These are phyloP conservation scores for Epinephelus moara DNA, from an alignment of 2,113 vertebrate genomes.

Conservation along the genomic window DNA sequence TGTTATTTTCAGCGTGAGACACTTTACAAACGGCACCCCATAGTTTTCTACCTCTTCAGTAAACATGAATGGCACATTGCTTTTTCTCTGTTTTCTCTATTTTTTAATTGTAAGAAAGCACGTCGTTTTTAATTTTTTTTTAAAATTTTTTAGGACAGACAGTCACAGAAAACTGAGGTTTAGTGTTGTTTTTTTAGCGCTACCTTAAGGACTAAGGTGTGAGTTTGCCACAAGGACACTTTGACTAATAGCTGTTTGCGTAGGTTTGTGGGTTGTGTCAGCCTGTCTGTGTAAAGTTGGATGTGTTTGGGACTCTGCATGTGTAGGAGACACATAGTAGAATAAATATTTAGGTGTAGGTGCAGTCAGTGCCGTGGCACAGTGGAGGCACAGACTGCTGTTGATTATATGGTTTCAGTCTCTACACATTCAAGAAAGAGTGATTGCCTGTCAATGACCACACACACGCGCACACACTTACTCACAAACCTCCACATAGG, in stretches of 20 bases:
- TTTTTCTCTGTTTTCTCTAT: no score
- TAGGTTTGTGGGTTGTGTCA: conserved; percentile 1
- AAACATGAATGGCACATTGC: no score
- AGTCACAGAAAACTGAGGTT: no score
- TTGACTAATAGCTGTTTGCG: background rate
- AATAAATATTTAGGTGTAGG: conserved; percentile 11
- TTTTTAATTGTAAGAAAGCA: no score
- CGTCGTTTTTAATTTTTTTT: no score
- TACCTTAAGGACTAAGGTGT: background rate
- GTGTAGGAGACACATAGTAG: background rate
- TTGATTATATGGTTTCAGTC: conserved; percentile 4
- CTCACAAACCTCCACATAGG: background rate
- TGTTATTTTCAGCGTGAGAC: no score
- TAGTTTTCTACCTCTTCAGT: no score
- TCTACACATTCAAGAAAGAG: conserved; percentile 18
- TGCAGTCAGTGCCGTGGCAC: background rate
- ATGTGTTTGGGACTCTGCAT: background rate
- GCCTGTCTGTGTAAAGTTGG: background rate
- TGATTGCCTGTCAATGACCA: conserved; percentile 8
- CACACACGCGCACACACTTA: background rate
- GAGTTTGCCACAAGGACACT: background rate
- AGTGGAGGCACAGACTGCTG: background rate
- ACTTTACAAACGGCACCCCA: no score
- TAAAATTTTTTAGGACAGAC: no score
- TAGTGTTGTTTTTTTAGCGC: no score